Percentiles rank a stretch among this genome's conserved stretches.
phyloP scores from a whole-genome alignment of 2,888 invertebrate species.

The Callimorpha dominula region DNA sequence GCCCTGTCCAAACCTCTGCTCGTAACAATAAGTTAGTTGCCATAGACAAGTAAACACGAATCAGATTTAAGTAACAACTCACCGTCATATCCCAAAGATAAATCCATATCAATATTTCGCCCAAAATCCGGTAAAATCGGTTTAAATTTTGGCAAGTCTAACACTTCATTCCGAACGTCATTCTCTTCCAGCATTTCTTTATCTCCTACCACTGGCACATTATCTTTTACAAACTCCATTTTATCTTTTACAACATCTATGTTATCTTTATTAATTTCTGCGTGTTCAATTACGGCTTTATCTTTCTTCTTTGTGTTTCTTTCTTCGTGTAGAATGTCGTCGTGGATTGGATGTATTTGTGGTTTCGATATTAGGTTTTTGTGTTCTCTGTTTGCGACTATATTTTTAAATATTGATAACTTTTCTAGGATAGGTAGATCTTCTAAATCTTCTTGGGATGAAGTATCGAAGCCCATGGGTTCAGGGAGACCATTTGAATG shows the following conservation, averaged over 20 bases:
- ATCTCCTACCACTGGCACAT: not conserved
- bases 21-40: no score
- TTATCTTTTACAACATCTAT: constrained; percentile 5
- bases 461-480: constrained; percentile 2
- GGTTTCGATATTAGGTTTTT: constrained; percentile 67
- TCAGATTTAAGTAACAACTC: constrained; percentile 4
- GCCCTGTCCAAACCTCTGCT: no score
- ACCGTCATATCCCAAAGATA: constrained; percentile 65
- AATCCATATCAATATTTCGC: constrained; percentile 55
- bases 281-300: constrained; percentile 57
- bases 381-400: constrained; percentile 64
- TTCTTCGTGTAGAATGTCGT: constrained; percentile 67
- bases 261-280: constrained; percentile 17
- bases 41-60: no score
- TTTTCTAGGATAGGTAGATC: constrained; percentile 71
- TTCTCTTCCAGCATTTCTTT: not conserved
- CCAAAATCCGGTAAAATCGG: constrained; percentile 70
- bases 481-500: constrained; percentile 47
- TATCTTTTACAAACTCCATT: constrained; percentile 6
- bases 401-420: constrained; percentile 75
- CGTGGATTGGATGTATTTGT: constrained; percentile 77
- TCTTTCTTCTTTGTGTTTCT: constrained; percentile 80
- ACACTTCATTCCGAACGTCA: constrained; percentile 4
- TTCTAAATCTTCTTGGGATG: constrained; percentile 51
- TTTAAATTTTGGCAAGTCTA: constrained; percentile 61